A percentile compares a stretch with the other conserved stretches of the same genome.
Conservation (phyloP, 2,888 invertebrate genomes). For the Perdita meconis region DNA sequence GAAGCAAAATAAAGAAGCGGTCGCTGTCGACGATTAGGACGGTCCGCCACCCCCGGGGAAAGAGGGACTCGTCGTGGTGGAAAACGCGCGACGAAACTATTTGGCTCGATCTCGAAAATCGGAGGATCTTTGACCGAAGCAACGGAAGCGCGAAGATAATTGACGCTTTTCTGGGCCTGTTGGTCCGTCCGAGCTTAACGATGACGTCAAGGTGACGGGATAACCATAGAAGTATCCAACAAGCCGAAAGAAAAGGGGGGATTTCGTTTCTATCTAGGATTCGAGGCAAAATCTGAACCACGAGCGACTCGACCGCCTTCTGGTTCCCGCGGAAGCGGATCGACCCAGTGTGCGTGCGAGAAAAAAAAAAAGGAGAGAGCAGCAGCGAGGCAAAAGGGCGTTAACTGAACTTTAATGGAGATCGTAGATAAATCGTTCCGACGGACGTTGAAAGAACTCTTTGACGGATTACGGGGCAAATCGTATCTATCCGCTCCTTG, state of each 20-base stretch:
- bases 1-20: neutral
- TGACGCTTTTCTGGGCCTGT: slow-evolving; percentile 5
- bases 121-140: slow-evolving; percentile 30
- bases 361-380: slow-evolving; percentile 37
- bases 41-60: slow-evolving; percentile 36
- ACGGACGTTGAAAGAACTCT: slow-evolving; percentile 81
- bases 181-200: slow-evolving; percentile 1
- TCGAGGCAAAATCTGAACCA: neutral
- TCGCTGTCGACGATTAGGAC: neutral
- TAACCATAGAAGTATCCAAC: slow-evolving; percentile 4
- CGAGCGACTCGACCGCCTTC: slow-evolving; percentile 6
- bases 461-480: slow-evolving; percentile 83
- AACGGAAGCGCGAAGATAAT: slow-evolving; percentile 52
- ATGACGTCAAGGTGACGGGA: neutral
- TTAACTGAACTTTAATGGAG: slow-evolving; percentile 84
- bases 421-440: slow-evolving; percentile 81
- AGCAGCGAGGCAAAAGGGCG: slow-evolving; percentile 79
- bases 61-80: slow-evolving; percentile 9
- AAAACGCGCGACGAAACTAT: neutral
- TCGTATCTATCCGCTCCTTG: slow-evolving; percentile 79
- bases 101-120: neutral
- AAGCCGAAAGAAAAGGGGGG: neutral
- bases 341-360: slow-evolving; percentile 15
- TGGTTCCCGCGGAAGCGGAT: slow-evolving; percentile 35
- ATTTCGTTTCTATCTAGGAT: slow-evolving; percentile 34